phyloP scores from a whole-genome alignment of 1,140 invertebrate species.

The Lanistes nyassanus region DNA sequence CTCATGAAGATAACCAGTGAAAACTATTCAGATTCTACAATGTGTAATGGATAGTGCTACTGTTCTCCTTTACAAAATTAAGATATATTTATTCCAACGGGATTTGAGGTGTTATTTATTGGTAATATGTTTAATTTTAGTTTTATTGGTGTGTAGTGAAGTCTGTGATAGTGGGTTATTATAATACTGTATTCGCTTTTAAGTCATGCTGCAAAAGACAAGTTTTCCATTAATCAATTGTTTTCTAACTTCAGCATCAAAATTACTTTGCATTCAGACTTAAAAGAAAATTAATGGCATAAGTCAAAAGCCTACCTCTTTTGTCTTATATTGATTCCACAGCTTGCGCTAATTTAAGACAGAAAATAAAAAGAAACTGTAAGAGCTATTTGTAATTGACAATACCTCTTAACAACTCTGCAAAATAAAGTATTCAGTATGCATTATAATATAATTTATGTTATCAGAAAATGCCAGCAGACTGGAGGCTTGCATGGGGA shows the following conservation, averaged over 20 bases:
- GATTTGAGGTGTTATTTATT: neutral
- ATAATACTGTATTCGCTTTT: neutral
- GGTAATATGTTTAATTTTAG: neutral
- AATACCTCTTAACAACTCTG: no score
- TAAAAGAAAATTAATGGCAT: neutral
- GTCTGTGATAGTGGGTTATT: neutral
- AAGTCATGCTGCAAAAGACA: neutral
- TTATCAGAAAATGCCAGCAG: no score
- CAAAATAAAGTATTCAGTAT: no score
- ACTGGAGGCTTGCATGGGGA: no score
- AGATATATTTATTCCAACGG: no score
- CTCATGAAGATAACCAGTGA: neutral
- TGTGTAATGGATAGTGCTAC: neutral
- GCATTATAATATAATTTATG: no score
- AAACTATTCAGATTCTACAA: neutral
- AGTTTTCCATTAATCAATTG: neutral
- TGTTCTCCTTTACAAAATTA: neutral
- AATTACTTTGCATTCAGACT: neutral
- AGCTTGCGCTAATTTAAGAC: constrained; percentile 3
- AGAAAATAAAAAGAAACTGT: no score
- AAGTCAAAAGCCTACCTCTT: constrained; percentile 2
- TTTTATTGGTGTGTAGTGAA: neutral
- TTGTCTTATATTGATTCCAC: constrained; percentile 1
- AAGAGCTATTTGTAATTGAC: no score
- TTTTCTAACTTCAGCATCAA: neutral